These are phyloP conservation scores for Netelia fuscicornis DNA, from an alignment of 2,888 invertebrate species.

Conservation along the genomic window DNA sequence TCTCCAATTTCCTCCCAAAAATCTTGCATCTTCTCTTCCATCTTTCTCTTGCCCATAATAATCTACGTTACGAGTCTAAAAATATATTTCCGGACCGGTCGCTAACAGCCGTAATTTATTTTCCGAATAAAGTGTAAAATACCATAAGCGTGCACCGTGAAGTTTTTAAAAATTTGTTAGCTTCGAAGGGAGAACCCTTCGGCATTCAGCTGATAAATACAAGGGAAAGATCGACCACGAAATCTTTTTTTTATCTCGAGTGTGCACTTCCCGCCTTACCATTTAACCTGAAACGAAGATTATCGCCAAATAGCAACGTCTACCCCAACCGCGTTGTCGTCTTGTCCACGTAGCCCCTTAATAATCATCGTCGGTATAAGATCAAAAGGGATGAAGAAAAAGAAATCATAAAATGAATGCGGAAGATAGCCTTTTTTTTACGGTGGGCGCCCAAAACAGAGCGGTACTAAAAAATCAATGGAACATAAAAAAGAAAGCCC, in stretches of 20 bases:
- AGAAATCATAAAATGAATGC: slow-evolving; percentile 1
- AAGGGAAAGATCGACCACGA: background rate
- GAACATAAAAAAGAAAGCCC: background rate
- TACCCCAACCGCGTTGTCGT: background rate
- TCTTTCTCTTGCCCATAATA: no score
- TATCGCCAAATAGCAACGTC: background rate
- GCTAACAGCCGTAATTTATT: background rate
- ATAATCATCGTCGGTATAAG: background rate
- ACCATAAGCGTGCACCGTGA: background rate
- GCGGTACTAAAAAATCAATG: background rate
- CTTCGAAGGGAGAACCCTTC: background rate
- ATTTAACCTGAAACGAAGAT: slow-evolving; percentile 1
- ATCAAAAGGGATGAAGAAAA: background rate
- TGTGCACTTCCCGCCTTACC: background rate
- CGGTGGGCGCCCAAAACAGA: background rate
- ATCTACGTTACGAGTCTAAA: background rate
- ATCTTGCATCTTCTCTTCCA: no score
- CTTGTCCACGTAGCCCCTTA: background rate
- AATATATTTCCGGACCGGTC: background rate
- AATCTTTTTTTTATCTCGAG: background rate
- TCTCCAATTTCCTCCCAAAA: background rate
- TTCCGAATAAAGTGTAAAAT: background rate
- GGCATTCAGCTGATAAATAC: background rate
- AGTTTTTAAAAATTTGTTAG: background rate
- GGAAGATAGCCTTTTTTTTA: background rate